Conservation (phyloP, 2,797 vertebrate species). For the Champsocephalus esox region DNA sequence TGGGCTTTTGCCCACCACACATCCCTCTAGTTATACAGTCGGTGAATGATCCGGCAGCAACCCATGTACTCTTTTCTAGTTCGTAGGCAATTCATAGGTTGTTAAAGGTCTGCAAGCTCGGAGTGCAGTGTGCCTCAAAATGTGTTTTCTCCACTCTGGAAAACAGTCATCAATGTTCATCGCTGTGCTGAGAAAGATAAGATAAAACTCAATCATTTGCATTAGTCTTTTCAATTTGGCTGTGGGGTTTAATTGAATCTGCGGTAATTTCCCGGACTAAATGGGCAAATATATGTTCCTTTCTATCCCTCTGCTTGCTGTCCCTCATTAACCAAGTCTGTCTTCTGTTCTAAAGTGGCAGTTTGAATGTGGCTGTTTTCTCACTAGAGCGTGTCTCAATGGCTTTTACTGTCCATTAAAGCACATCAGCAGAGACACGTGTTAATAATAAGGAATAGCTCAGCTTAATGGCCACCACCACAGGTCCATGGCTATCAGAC, state of each 20-base stretch:
- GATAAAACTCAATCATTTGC: slow-evolving; percentile 39
- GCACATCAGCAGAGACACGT: slow-evolving; percentile 61
- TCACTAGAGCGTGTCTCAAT: slow-evolving; percentile 54
- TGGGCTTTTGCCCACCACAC: background rate
- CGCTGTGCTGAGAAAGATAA: slow-evolving; percentile 16
- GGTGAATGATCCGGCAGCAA: background rate
- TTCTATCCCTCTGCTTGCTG: slow-evolving; percentile 20
- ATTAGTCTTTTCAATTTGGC: slow-evolving; percentile 41
- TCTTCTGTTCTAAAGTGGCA: slow-evolving; percentile 46
- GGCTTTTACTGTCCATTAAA: slow-evolving; percentile 75
- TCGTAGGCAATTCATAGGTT: slow-evolving; percentile 1
- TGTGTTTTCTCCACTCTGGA: slow-evolving; percentile 28
- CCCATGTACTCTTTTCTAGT: background rate
- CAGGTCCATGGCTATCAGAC: slow-evolving; percentile 43
- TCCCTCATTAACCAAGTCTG: slow-evolving; percentile 38
- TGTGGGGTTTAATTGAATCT: slow-evolving; percentile 36
- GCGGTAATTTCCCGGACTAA: slow-evolving; percentile 33
- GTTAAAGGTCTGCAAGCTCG: background rate
- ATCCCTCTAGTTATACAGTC: background rate
- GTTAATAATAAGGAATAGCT: slow-evolving; percentile 61
- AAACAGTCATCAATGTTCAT: slow-evolving; percentile 36
- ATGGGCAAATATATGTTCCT: slow-evolving; percentile 19
- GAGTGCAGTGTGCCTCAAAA: background rate
- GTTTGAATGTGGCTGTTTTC: slow-evolving; percentile 61
- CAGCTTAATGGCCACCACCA: slow-evolving; percentile 51